Conservation (phyloP, 2,797 vertebrate genomes). For the Psittacula echo region DNA sequence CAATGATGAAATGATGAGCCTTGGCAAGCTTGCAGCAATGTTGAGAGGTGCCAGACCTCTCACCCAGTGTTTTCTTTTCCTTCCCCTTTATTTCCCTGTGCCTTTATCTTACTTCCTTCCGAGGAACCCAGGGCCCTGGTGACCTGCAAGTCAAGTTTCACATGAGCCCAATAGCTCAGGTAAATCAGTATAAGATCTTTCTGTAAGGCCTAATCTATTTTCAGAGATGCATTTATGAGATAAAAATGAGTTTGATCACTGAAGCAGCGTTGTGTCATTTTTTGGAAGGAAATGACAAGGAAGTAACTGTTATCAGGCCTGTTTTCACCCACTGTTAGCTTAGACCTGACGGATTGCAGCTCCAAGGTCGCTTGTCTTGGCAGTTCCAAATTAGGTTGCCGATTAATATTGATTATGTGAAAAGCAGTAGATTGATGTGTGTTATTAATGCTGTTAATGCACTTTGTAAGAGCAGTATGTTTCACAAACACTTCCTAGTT, state of each 20-base stretch:
- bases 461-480: slow-evolving; percentile 15
- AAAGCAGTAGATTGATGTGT: slow-evolving; percentile 25
- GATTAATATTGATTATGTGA: slow-evolving; percentile 33
- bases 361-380: not conserved
- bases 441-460: slow-evolving; percentile 51
- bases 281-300: slow-evolving; percentile 52
- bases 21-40: not conserved
- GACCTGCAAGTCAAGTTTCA: not conserved
- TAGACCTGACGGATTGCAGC: not conserved
- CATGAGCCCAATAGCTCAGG: rapidly evolving
- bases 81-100: not conserved
- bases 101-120: slow-evolving; percentile 6
- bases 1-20: not conserved
- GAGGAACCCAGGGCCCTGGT: not conserved
- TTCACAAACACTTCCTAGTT: slow-evolving; percentile 33
- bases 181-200: not conserved
- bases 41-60: slow-evolving; percentile 29
- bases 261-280: slow-evolving; percentile 23
- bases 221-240: not conserved
- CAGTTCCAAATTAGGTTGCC: slow-evolving; percentile 11
- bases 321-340: not conserved
- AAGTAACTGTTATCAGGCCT: slow-evolving; percentile 31
- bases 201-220: slow-evolving; percentile 14
- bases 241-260: slow-evolving; percentile 23
- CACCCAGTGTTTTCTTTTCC: not conserved